Base-by-base conservation (phyloP, 2,888 invertebrate genomes). In the Poecilus cupreus region DNA sequence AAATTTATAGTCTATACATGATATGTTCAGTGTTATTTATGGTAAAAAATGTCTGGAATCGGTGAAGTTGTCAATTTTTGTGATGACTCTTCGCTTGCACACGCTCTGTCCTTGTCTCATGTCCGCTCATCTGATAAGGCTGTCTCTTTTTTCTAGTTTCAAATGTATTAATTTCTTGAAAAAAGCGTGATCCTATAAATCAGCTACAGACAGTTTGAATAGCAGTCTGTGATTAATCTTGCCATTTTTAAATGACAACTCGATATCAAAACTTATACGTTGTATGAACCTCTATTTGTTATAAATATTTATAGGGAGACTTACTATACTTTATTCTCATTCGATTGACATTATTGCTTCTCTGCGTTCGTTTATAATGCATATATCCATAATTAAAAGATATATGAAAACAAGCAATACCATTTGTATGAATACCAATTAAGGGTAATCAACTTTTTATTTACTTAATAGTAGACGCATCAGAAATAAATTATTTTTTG, bases 41-140 rank as follows among this genome's bases (percentile, higher is more conserved):
- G 77, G 77, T 77, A 77, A 77, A 77, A 76, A 77, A 77, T 77
- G 77, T 77, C 77, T 77, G 43, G 43, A 26, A 60, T 64, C 20
- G 49, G 76, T 76, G 76, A 51, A 57, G 51, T 76, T 77, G 77
- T 77, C 77, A 77, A 77, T 77, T 77, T 77, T 77, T 64, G 77
- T 77, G 77, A 77, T 77, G 77, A 77, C 64, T 77, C 49, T 77
- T 60, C 43, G 72, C 22, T 11, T 70, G 37, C 24, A 11, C 24
- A 11, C 11, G 20, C 13, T 8, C 72, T 18, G 32, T 72, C 72
- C 72, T 72, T 46, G 72, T 72, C 72, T 46, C 13, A 22, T 60
- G 18, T 5, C 24, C 26, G n/a, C 8, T 10, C n/a, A 60, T 24
- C 26, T 11, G 43, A 46, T 72, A 72, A 72, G 20, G 43, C 22